Conservation (phyloP, 2,113 vertebrate species). For the Rhynchomys soricoides region DNA sequence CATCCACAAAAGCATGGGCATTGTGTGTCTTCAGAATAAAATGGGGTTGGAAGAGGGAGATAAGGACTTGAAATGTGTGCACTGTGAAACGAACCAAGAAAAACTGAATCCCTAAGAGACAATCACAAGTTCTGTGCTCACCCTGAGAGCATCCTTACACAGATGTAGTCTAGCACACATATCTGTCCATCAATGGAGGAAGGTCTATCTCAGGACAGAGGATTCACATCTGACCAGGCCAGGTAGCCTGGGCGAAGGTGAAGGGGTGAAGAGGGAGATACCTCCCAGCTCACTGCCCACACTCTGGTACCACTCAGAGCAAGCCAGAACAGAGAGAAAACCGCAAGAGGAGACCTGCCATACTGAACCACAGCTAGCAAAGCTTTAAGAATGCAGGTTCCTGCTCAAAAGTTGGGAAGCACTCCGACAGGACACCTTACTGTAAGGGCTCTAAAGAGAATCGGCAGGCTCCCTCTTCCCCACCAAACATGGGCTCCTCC, state of each 20-base stretch:
- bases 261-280: background rate
- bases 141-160: background rate
- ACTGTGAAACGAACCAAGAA: conserved; percentile 5
- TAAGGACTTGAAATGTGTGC: background rate
- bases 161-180: background rate
- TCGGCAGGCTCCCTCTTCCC: background rate
- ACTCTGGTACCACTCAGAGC: background rate
- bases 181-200: background rate
- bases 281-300: background rate
- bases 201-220: background rate
- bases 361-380: background rate
- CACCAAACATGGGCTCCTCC: background rate
- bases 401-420: conserved; percentile 37
- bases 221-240: background rate
- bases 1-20: background rate
- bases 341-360: conserved; percentile 1
- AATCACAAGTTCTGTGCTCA: background rate
- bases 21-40: background rate
- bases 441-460: background rate
- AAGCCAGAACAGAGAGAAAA: conserved; percentile 52
- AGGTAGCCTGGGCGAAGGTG: background rate
- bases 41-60: background rate
- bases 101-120: background rate
- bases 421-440: accelerated
- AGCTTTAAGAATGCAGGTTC: background rate